Evolutionary conservation across 2,113 vertebrate genomes (phyloP), one percentile per base, ranked within the genome.

Genomic region (Thamnaconus septentrionalis): DNA sequence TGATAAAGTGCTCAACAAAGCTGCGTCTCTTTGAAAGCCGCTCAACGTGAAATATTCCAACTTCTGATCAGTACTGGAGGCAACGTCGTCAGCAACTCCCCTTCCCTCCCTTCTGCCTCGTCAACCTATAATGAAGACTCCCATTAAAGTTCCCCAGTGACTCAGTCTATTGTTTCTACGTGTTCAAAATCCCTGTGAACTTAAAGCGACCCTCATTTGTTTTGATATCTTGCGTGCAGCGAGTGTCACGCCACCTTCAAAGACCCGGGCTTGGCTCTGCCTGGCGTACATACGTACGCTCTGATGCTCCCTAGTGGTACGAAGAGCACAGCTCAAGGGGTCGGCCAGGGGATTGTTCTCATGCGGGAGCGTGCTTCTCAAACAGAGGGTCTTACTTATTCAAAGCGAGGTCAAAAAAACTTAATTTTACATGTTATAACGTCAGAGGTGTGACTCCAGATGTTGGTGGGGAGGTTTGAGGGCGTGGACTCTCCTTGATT

Each of bases 281-380:
- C 53, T 51, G 59, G 11, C 47, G 64, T 76, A 75, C 40, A 67
- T 40, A 64, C 73, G 79, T 66, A 83, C 67, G 56, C 81, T 87
- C 75, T 86, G 74, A 80, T 84, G 84, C 85, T 82, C 85, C 78
- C 88, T 88, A 81, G 83, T 87, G 88, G 87, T 72, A 44, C 62
- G 72, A 59, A 75, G 69, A 52, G 71, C 76, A 81, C 53, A 79
- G 71, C 79, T 82, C 80, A 82, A 3, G 81, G 60, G 82, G 66
- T 69, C 78, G 58, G 46, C 0, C 54, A 18, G 49, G 47, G 12
- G 51, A 66, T 59, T 65, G 50, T 59, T 59, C 54, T 53, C 31
- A 54, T 54, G 18, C 18, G 18, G 18, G 18, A 31, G 18, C 18
- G 18, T 31, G 18, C 18, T 31, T 31, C 18, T 31, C 18, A 31